phyloP scores from a whole-genome alignment of 2,113 vertebrate species.

The Prunella himalayana region DNA sequence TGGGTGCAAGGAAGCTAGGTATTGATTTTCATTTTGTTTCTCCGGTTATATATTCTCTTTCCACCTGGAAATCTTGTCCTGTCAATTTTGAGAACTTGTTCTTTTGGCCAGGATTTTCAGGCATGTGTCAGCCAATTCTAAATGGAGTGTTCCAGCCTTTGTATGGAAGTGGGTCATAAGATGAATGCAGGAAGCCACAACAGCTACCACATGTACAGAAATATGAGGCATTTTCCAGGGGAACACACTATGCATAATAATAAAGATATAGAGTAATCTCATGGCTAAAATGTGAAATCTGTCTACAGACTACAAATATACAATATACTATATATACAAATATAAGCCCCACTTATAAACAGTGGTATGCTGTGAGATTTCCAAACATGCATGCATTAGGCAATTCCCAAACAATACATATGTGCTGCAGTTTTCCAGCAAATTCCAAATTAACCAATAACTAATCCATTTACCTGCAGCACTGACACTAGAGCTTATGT shows the following conservation, averaged over 20 bases:
- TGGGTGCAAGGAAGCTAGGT: neutral
- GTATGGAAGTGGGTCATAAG: neutral
- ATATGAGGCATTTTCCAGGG: rapidly evolving
- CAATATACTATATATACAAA: too few relatives aligned
- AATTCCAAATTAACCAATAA: neutral
- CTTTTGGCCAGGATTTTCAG: neutral
- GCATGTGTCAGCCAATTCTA: neutral
- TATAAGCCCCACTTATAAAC: neutral
- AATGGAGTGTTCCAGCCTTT: neutral
- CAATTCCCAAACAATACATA: neutral
- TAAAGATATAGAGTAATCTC: neutral
- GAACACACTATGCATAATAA: neutral
- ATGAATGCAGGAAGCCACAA: neutral
- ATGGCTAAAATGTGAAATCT: neutral
- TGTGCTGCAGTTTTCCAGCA: neutral
- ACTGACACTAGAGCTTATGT: neutral
- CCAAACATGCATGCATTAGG: neutral
- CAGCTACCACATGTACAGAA: neutral
- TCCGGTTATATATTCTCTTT: neutral
- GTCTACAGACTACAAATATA: neutral
- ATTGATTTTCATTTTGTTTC: neutral
- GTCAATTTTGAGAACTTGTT: neutral
- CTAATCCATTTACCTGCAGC: neutral
- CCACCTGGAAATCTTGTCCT: neutral
- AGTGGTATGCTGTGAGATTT: neutral